These are phyloP conservation scores for Piscicola geometra DNA, from an alignment of 2,888 invertebrate genomes.

Conservation along the genomic window DNA sequence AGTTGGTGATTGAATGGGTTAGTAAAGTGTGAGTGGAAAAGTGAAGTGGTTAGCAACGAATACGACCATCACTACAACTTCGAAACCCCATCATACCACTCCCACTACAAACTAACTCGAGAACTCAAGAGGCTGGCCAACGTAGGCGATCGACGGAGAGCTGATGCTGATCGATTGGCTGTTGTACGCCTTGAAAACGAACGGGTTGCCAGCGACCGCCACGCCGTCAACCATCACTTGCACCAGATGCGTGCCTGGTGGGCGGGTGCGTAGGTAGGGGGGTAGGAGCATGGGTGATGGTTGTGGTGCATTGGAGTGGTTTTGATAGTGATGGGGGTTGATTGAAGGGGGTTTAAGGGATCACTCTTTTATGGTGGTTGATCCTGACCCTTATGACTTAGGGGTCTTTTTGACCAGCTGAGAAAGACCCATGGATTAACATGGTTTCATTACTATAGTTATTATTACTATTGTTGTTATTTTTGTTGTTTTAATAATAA, in stretches of 20 bases:
- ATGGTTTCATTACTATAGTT: no score
- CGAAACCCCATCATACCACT: background rate
- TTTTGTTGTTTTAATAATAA: no score
- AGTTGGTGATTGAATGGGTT: no score
- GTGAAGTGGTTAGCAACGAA: no score
- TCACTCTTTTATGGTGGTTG: no score
- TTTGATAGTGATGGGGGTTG: no score
- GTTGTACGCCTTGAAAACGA: slow-evolving; percentile 78
- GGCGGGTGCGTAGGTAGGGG: slow-evolving; percentile 15
- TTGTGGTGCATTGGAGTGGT: background rate
- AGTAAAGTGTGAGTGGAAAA: no score
- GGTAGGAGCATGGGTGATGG: background rate
- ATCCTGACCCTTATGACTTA: no score
- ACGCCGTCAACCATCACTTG: slow-evolving; percentile 57
- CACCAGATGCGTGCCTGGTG: slow-evolving; percentile 61
- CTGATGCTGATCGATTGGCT: slow-evolving; percentile 69
- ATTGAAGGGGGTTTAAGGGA: no score
- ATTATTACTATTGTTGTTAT: background rate
- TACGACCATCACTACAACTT: background rate
- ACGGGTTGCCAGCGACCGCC: slow-evolving; percentile 82
- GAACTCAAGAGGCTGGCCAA: slow-evolving; percentile 89
- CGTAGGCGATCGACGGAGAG: slow-evolving; percentile 77
- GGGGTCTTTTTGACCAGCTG: no score
- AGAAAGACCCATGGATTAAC: no score
- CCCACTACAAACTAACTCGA: slow-evolving; percentile 69